Evolutionary conservation across 2,797 vertebrate species (phyloP).

Genomic region (Scarus forsteni): DNA sequence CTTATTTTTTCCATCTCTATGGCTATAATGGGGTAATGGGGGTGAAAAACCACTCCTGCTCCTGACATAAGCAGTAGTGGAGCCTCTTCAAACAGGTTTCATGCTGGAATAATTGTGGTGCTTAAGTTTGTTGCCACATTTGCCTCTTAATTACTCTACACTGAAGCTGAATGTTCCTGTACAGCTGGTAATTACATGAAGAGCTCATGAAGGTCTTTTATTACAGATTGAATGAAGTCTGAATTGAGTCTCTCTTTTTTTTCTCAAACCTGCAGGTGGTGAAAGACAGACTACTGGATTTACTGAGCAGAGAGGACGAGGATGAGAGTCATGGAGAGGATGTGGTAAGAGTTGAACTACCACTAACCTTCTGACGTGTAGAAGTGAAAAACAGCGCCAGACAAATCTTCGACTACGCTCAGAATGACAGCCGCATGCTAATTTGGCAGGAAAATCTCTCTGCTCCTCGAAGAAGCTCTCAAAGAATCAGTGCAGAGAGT

Average conservation of each 20-base stretch:
- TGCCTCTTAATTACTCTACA: conserved; percentile 18
- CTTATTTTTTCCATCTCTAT: conserved; percentile 31
- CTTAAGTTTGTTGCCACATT: conserved; percentile 35
- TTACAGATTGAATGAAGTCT: background rate
- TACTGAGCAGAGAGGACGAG: conserved; percentile 94
- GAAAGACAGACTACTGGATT: conserved; percentile 94
- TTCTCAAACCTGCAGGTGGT: conserved; percentile 87
- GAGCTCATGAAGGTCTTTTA: background rate
- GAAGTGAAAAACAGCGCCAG: background rate
- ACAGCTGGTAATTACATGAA: conserved; percentile 10
- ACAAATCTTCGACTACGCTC: conserved; percentile 16
- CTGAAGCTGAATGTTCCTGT: conserved; percentile 21
- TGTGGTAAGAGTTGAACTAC: conserved; percentile 87
- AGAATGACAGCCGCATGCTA: conserved; percentile 3
- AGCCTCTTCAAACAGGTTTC: conserved; percentile 15
- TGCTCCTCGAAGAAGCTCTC: conserved; percentile 13
- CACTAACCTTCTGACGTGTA: conserved; percentile 6
- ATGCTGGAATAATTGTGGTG: conserved; percentile 31
- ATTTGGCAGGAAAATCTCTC: conserved; percentile 16
- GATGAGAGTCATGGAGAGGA: conserved; percentile 95
- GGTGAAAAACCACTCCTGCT: conserved; percentile 17
- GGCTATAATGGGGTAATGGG: conserved; percentile 21
- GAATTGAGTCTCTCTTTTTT: background rate
- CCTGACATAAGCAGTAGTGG: conserved; percentile 20
- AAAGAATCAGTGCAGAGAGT: background rate